Percentiles rank a stretch among this genome's conserved stretches.
Evolutionary conservation across 2,797 vertebrate species (phyloP).

Genomic region (Chelidonichthys spinosus): DNA sequence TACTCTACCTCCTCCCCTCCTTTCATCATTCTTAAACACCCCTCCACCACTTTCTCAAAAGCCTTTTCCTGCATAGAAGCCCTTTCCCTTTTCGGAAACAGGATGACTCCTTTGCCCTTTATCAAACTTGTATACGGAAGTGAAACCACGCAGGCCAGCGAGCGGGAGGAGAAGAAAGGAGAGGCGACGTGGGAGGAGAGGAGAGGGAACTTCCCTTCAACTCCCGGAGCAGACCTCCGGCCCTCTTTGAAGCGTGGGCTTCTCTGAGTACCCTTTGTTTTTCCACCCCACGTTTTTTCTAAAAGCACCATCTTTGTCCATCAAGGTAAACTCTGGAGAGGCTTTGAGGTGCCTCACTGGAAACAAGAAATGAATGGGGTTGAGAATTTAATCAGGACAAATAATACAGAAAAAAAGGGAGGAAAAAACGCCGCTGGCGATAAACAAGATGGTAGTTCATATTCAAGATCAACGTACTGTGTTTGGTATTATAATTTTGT

Average conservation of each 20-base stretch:
- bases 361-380: constrained; percentile 5
- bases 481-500: constrained; percentile 33
- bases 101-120: constrained; percentile 64
- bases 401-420: constrained; percentile 11
- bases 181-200: constrained; percentile 51
- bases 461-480: constrained; percentile 24
- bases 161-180: constrained; percentile 54
- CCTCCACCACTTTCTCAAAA: constrained; percentile 3
- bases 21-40: constrained; percentile 46
- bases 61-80: constrained; percentile 41
- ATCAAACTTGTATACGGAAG: constrained; percentile 68
- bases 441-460: constrained; percentile 19
- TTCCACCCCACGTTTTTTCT: background rate
- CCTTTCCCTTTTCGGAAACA: constrained; percentile 1
- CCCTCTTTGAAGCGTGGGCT: constrained; percentile 65
- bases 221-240: constrained; percentile 59
- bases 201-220: constrained; percentile 59
- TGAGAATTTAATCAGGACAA: constrained; percentile 36
- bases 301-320: constrained; percentile 35
- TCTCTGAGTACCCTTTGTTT: constrained; percentile 43
- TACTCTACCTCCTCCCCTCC: constrained; percentile 40
- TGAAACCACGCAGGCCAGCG: constrained; percentile 34
- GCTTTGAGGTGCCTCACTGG: constrained; percentile 34
- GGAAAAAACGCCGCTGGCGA: constrained; percentile 7
- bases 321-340: constrained; percentile 38